Conservation (phyloP, 64 coral and sea anemone species). For the Montipora cactus region DNA sequence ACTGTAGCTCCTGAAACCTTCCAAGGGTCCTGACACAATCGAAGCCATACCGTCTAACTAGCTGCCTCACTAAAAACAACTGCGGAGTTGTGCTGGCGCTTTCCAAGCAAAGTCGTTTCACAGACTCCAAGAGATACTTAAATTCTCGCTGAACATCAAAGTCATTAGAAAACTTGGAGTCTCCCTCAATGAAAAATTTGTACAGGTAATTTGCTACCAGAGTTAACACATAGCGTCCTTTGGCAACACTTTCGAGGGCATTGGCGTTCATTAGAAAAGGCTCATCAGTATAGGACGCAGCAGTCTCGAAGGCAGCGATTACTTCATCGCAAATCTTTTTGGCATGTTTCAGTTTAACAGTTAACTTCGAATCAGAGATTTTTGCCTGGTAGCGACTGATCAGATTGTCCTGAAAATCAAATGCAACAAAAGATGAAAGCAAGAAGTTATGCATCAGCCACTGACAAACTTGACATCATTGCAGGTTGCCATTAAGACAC, state of each 20-base stretch:
- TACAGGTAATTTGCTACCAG: conserved; percentile 14
- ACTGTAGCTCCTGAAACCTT: neutral
- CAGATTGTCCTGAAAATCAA: neutral
- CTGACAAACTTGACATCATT: too few relatives aligned
- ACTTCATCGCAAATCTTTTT: conserved; percentile 22
- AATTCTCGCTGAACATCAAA: neutral
- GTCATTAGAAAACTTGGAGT: neutral
- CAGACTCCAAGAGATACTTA: neutral
- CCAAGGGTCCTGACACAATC: neutral
- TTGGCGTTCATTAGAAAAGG: neutral
- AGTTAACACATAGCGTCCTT: conserved; percentile 22
- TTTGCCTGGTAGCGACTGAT: conserved; percentile 3
- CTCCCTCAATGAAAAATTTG: conserved; percentile 7
- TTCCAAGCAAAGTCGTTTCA: neutral
- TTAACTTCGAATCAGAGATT: neutral
- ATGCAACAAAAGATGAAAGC: neutral
- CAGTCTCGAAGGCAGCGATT: neutral
- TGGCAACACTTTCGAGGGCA: conserved; percentile 40
- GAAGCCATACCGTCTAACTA: conserved; percentile 56
- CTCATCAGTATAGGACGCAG: neutral
- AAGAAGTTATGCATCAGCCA: neutral
- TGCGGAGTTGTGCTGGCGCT: neutral
- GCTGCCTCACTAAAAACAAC: conserved; percentile 45
- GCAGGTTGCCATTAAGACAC: too few relatives aligned
- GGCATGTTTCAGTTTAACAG: neutral